These are phyloP conservation scores for Rhagoletis pomonella DNA, from an alignment of 1,140 invertebrate species.

Conservation along the genomic window DNA sequence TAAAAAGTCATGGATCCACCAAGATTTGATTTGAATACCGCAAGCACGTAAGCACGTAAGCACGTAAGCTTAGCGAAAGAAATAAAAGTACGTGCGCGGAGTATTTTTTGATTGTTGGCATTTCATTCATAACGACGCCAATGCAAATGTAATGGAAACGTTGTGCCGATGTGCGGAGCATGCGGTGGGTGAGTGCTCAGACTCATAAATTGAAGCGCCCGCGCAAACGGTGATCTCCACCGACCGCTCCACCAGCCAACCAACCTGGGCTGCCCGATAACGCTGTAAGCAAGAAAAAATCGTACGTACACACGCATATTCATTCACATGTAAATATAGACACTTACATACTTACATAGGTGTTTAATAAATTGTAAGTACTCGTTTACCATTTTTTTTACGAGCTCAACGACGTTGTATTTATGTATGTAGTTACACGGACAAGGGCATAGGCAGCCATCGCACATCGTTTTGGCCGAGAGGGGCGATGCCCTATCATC, in stretches of 20 bases:
- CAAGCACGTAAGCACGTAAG: not conserved
- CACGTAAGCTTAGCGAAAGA: not conserved
- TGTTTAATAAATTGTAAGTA: not conserved
- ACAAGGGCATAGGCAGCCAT: too few relatives aligned
- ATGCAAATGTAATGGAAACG: too few relatives aligned
- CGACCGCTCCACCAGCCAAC: too few relatives aligned
- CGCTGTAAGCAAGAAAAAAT: not conserved
- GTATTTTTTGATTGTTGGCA: too few relatives aligned
- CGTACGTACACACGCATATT: not conserved
- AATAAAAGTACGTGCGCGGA: not conserved
- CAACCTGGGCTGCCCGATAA: not conserved
- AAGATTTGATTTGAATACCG: too few relatives aligned
- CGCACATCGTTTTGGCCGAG: too few relatives aligned
- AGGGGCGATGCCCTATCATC: too few relatives aligned
- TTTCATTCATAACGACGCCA: too few relatives aligned
- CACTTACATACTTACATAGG: not conserved
- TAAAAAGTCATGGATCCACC: too few relatives aligned
- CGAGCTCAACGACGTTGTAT: slow-evolving; percentile 2
- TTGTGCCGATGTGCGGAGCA: not conserved
- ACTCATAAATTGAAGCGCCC: not conserved
- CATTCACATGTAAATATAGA: slow-evolving; percentile 18
- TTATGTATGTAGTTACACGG: too few relatives aligned
- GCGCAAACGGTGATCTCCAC: not conserved
- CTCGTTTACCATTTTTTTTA: not conserved
- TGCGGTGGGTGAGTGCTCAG: not conserved